phyloP scores from a whole-genome alignment of 1,140 invertebrate species.

The Neodiprion lecontei region DNA sequence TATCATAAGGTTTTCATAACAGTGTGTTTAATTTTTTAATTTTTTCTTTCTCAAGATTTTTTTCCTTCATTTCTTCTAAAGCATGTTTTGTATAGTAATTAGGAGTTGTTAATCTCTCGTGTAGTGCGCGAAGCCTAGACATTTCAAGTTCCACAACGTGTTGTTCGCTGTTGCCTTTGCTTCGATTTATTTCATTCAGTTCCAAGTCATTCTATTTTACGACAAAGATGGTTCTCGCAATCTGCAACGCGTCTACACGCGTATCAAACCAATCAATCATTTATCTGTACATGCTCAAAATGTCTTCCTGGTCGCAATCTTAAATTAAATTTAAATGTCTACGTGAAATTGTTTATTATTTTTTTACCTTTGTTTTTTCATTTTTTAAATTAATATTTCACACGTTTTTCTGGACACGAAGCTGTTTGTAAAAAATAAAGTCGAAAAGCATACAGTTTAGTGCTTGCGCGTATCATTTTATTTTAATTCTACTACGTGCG shows the following conservation, averaged over 20 bases:
- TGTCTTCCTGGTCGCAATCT: conserved; percentile 20
- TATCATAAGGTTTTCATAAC: conserved; percentile 30
- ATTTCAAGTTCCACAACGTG: conserved; percentile 32
- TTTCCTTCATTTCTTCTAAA: conserved; percentile 28
- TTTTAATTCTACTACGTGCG: conserved; percentile 26
- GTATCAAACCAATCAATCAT: conserved; percentile 22
- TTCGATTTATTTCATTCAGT: not conserved
- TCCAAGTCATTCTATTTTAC: not conserved
- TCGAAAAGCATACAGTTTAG: conserved; percentile 28
- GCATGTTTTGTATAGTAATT: conserved; percentile 30
- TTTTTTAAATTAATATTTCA: conserved; percentile 14
- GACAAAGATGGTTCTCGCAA: not conserved
- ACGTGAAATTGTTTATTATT: conserved; percentile 10
- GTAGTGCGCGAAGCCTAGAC: conserved; percentile 32
- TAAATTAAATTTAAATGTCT: conserved; percentile 5
- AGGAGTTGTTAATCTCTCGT: conserved; percentile 32
- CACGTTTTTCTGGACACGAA: conserved; percentile 26
- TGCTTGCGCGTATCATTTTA: conserved; percentile 22
- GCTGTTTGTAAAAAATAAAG: conserved; percentile 34
- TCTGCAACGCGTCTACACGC: conserved; percentile 17
- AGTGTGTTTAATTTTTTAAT: conserved; percentile 24
- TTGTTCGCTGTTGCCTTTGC: not conserved
- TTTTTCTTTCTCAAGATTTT: conserved; percentile 15
- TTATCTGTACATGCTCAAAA: conserved; percentile 17
- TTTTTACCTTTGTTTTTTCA: conserved; percentile 20